Base-by-base conservation (phyloP, 92 coral and sea anemone species). In the Porites lobata region DNA sequence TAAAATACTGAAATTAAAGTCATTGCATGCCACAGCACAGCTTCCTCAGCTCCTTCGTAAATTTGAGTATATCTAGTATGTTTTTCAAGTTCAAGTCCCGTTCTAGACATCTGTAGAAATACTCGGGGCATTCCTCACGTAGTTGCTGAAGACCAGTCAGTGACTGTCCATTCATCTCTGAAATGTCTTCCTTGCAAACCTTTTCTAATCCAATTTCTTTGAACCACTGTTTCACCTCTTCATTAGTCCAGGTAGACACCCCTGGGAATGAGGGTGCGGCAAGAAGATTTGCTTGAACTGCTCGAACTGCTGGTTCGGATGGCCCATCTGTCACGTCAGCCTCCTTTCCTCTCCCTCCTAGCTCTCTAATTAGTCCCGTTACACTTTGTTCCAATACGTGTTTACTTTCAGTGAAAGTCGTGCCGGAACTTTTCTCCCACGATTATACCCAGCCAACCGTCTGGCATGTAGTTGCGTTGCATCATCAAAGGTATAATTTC, bases 361-460 rank as follows among this genome's bases (percentile, higher is more conserved):
- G 43, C 6, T 38, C 43, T 38, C 6, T 38, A 4, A 38, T 38
- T 4, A 38, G 43, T 3, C 0, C 76, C 26, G 51, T 80, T 10
- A 81, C 67, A 18, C 80, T 69, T 47, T 74, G 50, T 53, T 52
- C 69, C 8, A 90, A 2, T 5, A 78, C 52, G 21, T 52, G 47
- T 65, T 86, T 89, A 38, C 80, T 69, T 43, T 21, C 22, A 21
- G 22, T 74, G 81, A 54, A 93, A 83, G 54, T 80, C 94, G 38
- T 83, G 78, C 92, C 83, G 74, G 26, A 78, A 79, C 59, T 26
- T 87, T 83, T 47, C 86, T 26, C 29, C 29, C 32, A 26, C 90
- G 76, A 93, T 24, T 7, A 90, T 57, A 53, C 89, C 96, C 22
- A 93, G 75, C 96, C 96, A 93, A 53, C 96, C 96, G 26, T 93